Conservation (phyloP, 2,888 invertebrate species). For the Liposcelis brunnea region DNA sequence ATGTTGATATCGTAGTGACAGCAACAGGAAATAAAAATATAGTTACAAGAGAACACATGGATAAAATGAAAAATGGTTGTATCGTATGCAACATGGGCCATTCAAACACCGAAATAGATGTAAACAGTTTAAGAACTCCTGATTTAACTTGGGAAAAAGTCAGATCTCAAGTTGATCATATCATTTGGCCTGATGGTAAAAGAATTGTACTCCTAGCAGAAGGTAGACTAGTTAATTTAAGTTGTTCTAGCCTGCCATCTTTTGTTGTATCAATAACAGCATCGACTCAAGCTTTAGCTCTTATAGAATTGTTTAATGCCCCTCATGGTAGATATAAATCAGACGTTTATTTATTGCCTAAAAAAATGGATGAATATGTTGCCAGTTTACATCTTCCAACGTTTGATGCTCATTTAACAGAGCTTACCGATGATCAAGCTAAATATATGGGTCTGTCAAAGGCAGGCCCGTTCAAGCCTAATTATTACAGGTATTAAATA, state of each 20-base stretch:
- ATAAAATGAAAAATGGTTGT: conserved; percentile 90
- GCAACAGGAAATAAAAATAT: conserved; percentile 97
- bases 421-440: conserved; percentile 89
- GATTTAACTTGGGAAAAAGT: conserved; percentile 96
- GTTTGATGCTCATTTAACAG: conserved; percentile 94
- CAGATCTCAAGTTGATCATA: conserved; percentile 93
- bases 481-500: conserved; percentile 76
- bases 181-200: conserved; percentile 96
- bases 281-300: conserved; percentile 88
- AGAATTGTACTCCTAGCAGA: conserved; percentile 85
- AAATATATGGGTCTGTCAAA: conserved; percentile 95
- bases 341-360: conserved; percentile 92
- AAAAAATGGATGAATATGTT: conserved; percentile 99
- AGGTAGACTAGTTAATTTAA: conserved; percentile 87
- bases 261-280: conserved; percentile 97
- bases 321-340: conserved; percentile 88
- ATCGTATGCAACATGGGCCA: conserved; percentile 96
- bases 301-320: conserved; percentile 94
- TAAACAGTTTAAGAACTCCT: conserved; percentile 79
- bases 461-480: conserved; percentile 96
- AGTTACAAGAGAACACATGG: conserved; percentile 87
- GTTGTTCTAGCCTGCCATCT: conserved; percentile 92
- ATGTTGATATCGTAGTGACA: conserved; percentile 91
- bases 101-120: conserved; percentile 91
- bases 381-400: conserved; percentile 92